A percentile compares a stretch with the other conserved stretches of the same genome.
phyloP scores from a whole-genome alignment of 2,797 vertebrate genomes.

The Sebastes flavidus region DNA sequence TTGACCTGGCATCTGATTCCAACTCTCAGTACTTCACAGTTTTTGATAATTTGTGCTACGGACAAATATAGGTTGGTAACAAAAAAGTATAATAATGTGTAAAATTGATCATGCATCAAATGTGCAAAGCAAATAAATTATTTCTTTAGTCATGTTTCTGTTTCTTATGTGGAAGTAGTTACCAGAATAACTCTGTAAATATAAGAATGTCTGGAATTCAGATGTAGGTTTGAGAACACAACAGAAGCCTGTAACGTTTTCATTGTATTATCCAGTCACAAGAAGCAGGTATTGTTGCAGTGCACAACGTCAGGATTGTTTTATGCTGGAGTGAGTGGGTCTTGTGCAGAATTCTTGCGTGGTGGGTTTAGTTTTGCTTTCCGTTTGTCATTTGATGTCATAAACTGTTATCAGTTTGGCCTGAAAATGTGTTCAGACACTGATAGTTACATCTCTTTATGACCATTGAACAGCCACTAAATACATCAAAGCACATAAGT shows the following conservation, averaged over 20 bases:
- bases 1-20: neutral
- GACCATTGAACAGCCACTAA: neutral
- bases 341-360: neutral
- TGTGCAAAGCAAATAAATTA: accelerated
- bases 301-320: constrained; percentile 2
- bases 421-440: neutral
- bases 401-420: neutral
- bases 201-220: neutral
- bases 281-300: neutral
- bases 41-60: neutral
- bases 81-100: neutral
- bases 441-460: neutral
- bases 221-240: neutral
- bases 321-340: neutral
- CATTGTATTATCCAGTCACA: constrained; percentile 4
- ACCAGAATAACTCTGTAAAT: neutral
- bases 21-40: neutral
- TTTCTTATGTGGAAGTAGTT: neutral
- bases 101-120: neutral
- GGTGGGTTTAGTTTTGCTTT: neutral
- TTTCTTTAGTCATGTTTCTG: neutral
- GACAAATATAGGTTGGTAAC: neutral
- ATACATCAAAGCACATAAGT: neutral
- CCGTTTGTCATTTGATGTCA: neutral
- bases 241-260: neutral